Evolutionary conservation across 2,888 invertebrate genomes (phyloP).

Genomic region (Rhogogaster chlorosoma): DNA sequence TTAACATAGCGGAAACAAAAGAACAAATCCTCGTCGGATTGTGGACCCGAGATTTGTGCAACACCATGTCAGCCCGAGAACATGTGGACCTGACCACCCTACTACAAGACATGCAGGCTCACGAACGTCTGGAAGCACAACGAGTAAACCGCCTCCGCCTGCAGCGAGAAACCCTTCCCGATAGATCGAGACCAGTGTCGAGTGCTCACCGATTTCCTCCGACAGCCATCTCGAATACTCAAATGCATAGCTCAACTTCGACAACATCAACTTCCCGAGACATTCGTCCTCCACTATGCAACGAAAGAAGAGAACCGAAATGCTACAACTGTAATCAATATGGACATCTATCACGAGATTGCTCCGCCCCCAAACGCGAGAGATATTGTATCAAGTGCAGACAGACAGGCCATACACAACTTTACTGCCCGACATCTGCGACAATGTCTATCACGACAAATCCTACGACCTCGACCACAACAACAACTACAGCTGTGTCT

Average conservation of each 20-base stretch:
- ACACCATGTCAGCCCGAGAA: neutral
- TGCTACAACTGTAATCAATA: neutral
- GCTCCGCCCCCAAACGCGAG: neutral
- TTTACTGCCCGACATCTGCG: neutral
- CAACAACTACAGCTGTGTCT: neutral
- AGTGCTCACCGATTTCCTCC: neutral
- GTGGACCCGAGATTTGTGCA: constrained; percentile 17
- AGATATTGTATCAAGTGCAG: neutral
- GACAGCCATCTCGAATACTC: neutral
- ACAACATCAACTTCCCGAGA: neutral
- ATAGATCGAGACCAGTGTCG: neutral
- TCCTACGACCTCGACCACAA: neutral
- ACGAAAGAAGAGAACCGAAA: neutral
- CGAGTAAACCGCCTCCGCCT: neutral
- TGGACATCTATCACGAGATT: neutral
- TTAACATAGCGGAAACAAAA: constrained; percentile 8
- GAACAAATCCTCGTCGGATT: constrained; percentile 40
- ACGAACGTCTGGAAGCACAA: neutral
- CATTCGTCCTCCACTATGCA: neutral
- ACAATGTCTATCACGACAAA: neutral
- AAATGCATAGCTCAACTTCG: neutral
- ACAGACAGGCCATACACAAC: neutral
- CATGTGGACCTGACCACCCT: neutral
- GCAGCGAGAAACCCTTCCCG: neutral
- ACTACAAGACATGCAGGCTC: constrained; percentile 8